These are phyloP conservation scores for Pseudomugil tenellus DNA, from an alignment of 2,797 vertebrate species.

Conservation along the genomic window DNA sequence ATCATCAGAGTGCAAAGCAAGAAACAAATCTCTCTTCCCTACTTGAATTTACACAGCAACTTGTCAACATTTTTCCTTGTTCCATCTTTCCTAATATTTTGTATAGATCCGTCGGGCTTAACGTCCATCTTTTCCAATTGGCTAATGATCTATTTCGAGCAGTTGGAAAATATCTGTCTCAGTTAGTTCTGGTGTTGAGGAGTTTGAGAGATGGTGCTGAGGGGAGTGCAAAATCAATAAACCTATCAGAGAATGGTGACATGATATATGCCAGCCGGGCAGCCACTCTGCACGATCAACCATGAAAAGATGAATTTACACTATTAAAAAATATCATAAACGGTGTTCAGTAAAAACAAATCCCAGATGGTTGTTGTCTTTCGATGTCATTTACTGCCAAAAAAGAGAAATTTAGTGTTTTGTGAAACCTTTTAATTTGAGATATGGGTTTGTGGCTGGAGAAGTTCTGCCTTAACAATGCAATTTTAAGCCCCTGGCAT, in stretches of 20 bases:
- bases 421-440: conserved; percentile 35
- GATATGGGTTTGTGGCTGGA: conserved; percentile 11
- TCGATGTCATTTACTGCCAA: conserved; percentile 55
- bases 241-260: conserved; percentile 74
- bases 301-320: conserved; percentile 68
- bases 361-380: conserved; percentile 71
- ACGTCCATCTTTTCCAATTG: conserved; percentile 74
- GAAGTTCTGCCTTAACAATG: conserved; percentile 16
- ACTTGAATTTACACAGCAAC: conserved; percentile 21
- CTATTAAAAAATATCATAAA: conserved; percentile 79
- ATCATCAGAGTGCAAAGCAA: conserved; percentile 27
- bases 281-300: conserved; percentile 43
- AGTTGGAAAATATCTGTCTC: conserved; percentile 79
- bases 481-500: conserved; percentile 8
- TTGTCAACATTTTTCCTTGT: conserved; percentile 41
- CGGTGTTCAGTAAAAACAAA: conserved; percentile 72
- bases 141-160: conserved; percentile 82
- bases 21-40: conserved; percentile 21
- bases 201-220: conserved; percentile 76
- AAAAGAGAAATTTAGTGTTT: conserved; percentile 48
- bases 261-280: conserved; percentile 73
- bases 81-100: conserved; percentile 59
- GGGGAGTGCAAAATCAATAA: conserved; percentile 78
- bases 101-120: conserved; percentile 68
- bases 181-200: conserved; percentile 77